These are phyloP conservation scores for Formica exsecta DNA, from an alignment of 1,140 invertebrate genomes.

Conservation along the genomic window DNA sequence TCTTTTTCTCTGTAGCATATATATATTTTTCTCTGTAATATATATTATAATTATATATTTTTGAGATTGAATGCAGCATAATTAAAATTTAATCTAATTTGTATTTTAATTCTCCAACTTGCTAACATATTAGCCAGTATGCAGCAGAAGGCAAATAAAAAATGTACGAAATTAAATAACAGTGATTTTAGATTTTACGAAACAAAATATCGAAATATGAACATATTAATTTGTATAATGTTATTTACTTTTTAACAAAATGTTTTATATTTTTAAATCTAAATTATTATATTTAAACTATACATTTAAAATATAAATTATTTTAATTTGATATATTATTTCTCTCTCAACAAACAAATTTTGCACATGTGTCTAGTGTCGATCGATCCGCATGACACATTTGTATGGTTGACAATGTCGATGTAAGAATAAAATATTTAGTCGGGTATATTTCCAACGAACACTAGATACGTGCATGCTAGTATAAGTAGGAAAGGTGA, in stretches of 20 bases:
- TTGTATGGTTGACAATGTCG: background rate
- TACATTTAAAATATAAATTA: background rate
- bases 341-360: background rate
- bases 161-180: background rate
- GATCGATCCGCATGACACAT: slow-evolving; percentile 31
- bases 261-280: background rate
- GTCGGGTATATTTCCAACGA: background rate
- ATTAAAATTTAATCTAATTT: slow-evolving; percentile 26
- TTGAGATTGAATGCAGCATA: slow-evolving; percentile 31
- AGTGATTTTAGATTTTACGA: too few relatives aligned
- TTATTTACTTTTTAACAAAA: background rate
- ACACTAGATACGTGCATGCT: slow-evolving; percentile 28
- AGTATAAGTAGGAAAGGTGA: slow-evolving; percentile 52
- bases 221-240: background rate
- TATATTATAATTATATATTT: slow-evolving; percentile 35
- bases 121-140: background rate
- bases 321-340: background rate
- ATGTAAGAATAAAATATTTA: slow-evolving; percentile 48
- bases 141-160: background rate
- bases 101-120: slow-evolving; percentile 1
- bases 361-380: background rate
- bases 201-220: background rate
- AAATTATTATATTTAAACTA: too few relatives aligned
- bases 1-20: slow-evolving; percentile 16
- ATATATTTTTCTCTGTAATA: background rate